Base-by-base conservation (phyloP, 2,113 vertebrate genomes). In the Spermophilus dauricus region DNA sequence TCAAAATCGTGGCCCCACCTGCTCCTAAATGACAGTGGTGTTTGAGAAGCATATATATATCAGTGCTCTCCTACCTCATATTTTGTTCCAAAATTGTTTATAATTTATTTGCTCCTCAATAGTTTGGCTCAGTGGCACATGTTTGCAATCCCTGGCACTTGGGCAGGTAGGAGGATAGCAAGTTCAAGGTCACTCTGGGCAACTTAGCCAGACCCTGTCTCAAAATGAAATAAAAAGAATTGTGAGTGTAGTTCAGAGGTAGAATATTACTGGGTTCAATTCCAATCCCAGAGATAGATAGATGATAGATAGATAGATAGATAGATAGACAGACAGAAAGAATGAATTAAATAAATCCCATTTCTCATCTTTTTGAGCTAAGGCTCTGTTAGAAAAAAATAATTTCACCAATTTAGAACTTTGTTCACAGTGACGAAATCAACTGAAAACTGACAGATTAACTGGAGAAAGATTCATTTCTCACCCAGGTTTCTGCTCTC, bases 1-100 rank as follows among this genome's bases (percentile, higher is more conserved):
- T 76, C 67, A 95, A 30, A 12, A n/a, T 26, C 45, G 75, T 8
- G 6, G 24, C 4, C 32, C n/a, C 34, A 3, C 1, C 28, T 26
- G 9, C 22, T 30, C 1, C 4, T 39, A 1, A 14, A 70, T 6
- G 8, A 58, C 69, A 30, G 4, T 53, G 30, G 34, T 22, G 6
- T 69, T 94, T 58, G 28, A 83, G 11, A 3, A 51, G 2, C 3
- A 4, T 42, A 42, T 42, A 42, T 2, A 34, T 26, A 67, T 45
- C 2, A 14, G 0, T 22, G 69, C 4, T 3, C 17, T n/a, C 16
- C 13, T 69, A 51, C 2, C 2, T 28, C 13, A 30, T 4, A 39
- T n/a, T 17, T 75, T 83, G 53, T 90, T 58, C 91, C 56, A 30
- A 70, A 94, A 45, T 5, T 22, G 3, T 83, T 58, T 56, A 30